Evolutionary conservation across 2,797 vertebrate species (phyloP).

Genomic region (Argyrosomus regius): DNA sequence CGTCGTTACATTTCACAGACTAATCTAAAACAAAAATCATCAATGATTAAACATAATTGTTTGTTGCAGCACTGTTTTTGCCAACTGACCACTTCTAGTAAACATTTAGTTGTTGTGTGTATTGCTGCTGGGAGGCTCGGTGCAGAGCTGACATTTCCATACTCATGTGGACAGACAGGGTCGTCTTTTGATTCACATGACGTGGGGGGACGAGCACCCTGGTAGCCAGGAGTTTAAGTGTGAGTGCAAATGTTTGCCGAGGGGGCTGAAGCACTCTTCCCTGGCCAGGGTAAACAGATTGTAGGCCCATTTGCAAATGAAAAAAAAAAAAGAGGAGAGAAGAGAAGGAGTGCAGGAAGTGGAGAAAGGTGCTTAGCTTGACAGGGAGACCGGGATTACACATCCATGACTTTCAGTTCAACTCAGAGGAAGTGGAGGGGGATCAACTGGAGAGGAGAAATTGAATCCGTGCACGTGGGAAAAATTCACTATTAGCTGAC

Average conservation of each 20-base stretch:
- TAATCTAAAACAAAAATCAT: neutral
- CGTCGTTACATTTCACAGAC: neutral
- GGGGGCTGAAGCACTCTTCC: slow-evolving; percentile 80
- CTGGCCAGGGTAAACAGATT: slow-evolving; percentile 88
- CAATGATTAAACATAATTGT: neutral
- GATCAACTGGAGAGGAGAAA: slow-evolving; percentile 76
- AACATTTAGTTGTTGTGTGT: slow-evolving; percentile 17
- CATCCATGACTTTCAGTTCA: slow-evolving; percentile 80
- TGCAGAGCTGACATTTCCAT: slow-evolving; percentile 66
- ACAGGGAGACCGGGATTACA: slow-evolving; percentile 84
- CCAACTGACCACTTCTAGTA: neutral
- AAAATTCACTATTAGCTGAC: slow-evolving; percentile 71
- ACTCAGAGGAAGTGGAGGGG: slow-evolving; percentile 74
- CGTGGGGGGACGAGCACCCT: slow-evolving; percentile 63
- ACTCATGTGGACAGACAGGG: slow-evolving; percentile 68
- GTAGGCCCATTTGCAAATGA: slow-evolving; percentile 88
- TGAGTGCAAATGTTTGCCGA: slow-evolving; percentile 87
- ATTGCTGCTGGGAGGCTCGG: slow-evolving; percentile 19
- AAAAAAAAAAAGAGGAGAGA: slow-evolving; percentile 69
- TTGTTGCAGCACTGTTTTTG: neutral
- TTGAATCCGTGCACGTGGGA: slow-evolving; percentile 73
- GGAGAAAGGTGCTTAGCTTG: slow-evolving; percentile 83
- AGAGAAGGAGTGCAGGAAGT: slow-evolving; percentile 83
- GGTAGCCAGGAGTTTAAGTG: slow-evolving; percentile 80
- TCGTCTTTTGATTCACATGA: slow-evolving; percentile 77